Evolutionary conservation across 2,888 invertebrate genomes (phyloP).

Genomic region (Macrosoma leucophasiata): DNA sequence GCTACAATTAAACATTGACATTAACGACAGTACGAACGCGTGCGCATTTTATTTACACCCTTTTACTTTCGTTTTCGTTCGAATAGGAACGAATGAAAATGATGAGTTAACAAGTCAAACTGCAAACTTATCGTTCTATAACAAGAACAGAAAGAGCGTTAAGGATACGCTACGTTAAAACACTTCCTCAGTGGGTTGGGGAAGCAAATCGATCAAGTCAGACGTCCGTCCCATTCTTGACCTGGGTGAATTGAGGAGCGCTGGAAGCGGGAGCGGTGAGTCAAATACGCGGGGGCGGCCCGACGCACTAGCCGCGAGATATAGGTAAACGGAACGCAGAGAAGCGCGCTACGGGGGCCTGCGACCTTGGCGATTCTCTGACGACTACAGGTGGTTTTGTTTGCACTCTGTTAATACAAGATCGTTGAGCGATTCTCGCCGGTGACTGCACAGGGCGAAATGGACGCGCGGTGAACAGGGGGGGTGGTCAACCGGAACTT

Average conservation of each 20-base stretch:
- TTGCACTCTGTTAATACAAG: slow-evolving; percentile 49
- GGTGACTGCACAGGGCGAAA: slow-evolving; percentile 33
- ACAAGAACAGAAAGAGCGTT: no score
- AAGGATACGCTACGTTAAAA: no score
- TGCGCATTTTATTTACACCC: no score
- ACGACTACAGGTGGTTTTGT: slow-evolving; percentile 74
- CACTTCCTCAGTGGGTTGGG: slow-evolving; percentile 17
- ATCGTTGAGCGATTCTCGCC: slow-evolving; percentile 48
- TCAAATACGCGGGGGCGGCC: slow-evolving; percentile 56
- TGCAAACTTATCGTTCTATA: no score
- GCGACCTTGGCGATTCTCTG: slow-evolving; percentile 69
- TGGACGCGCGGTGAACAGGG: slow-evolving; percentile 33
- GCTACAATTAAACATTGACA: slow-evolving; percentile 63
- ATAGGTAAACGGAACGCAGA: slow-evolving; percentile 72
- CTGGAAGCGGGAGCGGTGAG: slow-evolving; percentile 46
- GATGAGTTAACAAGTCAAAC: no score
- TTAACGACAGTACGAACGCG: no score
- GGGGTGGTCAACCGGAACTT: slow-evolving; percentile 54
- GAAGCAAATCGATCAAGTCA: slow-evolving; percentile 30
- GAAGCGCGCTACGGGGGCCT: slow-evolving; percentile 61
- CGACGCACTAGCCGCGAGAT: slow-evolving; percentile 67
- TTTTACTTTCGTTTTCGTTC: no score
- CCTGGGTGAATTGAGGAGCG: slow-evolving; percentile 30
- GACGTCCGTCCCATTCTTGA: slow-evolving; percentile 51
- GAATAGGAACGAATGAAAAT: no score